Conservation (phyloP, 2,113 vertebrate species). For the Pyxicephalus adspersus region DNA sequence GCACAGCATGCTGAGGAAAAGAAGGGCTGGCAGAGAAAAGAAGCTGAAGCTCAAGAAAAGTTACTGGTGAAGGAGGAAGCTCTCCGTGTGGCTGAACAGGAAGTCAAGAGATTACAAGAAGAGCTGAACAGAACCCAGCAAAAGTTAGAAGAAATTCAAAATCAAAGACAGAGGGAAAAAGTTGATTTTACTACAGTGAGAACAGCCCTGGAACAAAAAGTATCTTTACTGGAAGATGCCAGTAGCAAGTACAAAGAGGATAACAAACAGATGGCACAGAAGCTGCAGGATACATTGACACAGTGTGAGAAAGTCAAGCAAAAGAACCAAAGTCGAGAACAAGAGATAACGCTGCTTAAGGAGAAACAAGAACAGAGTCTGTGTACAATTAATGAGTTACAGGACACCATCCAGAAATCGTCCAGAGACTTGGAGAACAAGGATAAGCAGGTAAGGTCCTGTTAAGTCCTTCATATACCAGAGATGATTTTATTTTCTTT, state of each 20-base stretch:
- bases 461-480: too few species aligned
- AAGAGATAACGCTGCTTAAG: slow-evolving; percentile 88
- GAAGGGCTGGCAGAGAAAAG: slow-evolving; percentile 74
- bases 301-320: slow-evolving; percentile 80
- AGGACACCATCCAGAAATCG: slow-evolving; percentile 89
- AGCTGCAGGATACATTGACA: slow-evolving; percentile 67
- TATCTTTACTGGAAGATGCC: slow-evolving; percentile 70
- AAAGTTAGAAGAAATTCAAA: slow-evolving; percentile 73
- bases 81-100: slow-evolving; percentile 66
- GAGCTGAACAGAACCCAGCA: not conserved
- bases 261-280: slow-evolving; percentile 69
- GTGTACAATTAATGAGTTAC: slow-evolving; percentile 83
- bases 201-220: slow-evolving; percentile 72
- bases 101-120: slow-evolving; percentile 60
- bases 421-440: slow-evolving; percentile 90
- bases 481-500: too few species aligned
- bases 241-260: slow-evolving; percentile 73
- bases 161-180: slow-evolving; percentile 72
- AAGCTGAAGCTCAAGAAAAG: slow-evolving; percentile 58
- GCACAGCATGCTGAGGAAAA: slow-evolving; percentile 68
- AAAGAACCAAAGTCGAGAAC: slow-evolving; percentile 79
- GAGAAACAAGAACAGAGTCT: slow-evolving; percentile 86
- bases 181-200: slow-evolving; percentile 74
- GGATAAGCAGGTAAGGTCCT: slow-evolving; percentile 86
- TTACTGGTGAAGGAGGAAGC: slow-evolving; percentile 81